Conservation (phyloP, 2,797 vertebrate species). For the Hafferia zeledoni region DNA sequence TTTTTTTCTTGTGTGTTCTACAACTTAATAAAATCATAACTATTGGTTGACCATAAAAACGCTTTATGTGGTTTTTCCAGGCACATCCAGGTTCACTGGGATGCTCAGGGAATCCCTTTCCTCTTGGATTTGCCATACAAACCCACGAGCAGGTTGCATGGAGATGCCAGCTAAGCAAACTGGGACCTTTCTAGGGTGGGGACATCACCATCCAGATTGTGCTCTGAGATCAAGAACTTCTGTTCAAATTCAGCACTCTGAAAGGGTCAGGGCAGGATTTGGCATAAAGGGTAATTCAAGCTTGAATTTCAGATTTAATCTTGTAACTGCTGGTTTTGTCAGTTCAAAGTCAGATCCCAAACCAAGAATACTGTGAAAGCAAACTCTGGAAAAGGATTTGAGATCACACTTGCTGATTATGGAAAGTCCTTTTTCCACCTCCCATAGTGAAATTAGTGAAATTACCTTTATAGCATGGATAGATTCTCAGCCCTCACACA, state of each 20-base stretch:
- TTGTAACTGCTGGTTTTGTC: not conserved
- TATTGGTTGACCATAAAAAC: not conserved
- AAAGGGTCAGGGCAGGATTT: not conserved
- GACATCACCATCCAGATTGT: not conserved
- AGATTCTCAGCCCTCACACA: not conserved
- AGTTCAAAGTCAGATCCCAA: not conserved
- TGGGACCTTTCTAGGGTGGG: not conserved
- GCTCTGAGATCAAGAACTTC: not conserved
- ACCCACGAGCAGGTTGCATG: not conserved
- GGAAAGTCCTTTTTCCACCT: not conserved
- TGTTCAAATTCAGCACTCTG: not conserved
- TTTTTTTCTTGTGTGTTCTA: not conserved
- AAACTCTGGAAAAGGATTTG: not conserved
- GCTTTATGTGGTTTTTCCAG: not conserved
- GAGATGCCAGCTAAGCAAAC: not conserved
- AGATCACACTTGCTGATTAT: not conserved
- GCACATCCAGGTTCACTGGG: not conserved
- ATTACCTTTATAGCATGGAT: not conserved
- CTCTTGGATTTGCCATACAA: not conserved
- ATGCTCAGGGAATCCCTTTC: not conserved
- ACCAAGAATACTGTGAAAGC: not conserved
- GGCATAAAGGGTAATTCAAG: not conserved
- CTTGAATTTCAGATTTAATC: not conserved
- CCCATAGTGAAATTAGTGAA: not conserved
- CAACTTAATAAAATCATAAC: conserved; percentile 61